Percentiles rank a stretch among this genome's conserved stretches.
phyloP scores from a whole-genome alignment of 2,113 vertebrate genomes.

The Apteryx mantelli region DNA sequence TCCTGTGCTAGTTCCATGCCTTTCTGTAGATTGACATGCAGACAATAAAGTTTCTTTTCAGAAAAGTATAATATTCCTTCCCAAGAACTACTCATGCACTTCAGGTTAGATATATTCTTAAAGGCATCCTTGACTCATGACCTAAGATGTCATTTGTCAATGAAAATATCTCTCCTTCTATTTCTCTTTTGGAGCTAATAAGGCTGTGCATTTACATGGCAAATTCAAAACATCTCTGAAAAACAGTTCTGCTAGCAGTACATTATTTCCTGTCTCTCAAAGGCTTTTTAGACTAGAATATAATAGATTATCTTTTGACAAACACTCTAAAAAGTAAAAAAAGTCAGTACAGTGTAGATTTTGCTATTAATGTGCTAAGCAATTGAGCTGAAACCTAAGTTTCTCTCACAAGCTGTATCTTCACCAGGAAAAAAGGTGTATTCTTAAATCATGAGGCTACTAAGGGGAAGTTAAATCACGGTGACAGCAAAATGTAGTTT shows the following conservation, averaged over 20 bases:
- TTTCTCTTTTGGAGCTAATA: slow-evolving; percentile 27
- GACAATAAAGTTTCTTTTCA: neutral
- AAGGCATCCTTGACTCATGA: slow-evolving; percentile 5
- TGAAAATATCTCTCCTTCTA: neutral
- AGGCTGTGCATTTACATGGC: slow-evolving; percentile 52
- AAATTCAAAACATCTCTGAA: slow-evolving; percentile 9
- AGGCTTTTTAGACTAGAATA: slow-evolving; percentile 16
- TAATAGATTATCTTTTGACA: slow-evolving; percentile 35
- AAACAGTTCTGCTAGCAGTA: neutral
- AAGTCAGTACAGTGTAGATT: neutral
- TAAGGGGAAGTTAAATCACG: slow-evolving; percentile 46
- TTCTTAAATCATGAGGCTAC: slow-evolving; percentile 44
- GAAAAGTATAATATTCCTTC: neutral
- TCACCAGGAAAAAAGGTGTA: slow-evolving; percentile 1
- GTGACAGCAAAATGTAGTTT: slow-evolving; percentile 53
- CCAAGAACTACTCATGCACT: neutral
- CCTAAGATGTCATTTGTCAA: slow-evolving; percentile 29
- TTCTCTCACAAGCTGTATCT: neutral
- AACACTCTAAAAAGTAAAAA: neutral
- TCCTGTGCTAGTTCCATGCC: neutral
- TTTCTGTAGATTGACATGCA: neutral
- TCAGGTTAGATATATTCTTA: neutral
- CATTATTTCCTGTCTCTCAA: slow-evolving; percentile 48
- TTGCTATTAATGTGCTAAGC: slow-evolving; percentile 36
- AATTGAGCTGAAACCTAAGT: slow-evolving; percentile 9